Base-by-base conservation (phyloP, 2,113 vertebrate species). In the Dicaeum eximium region DNA sequence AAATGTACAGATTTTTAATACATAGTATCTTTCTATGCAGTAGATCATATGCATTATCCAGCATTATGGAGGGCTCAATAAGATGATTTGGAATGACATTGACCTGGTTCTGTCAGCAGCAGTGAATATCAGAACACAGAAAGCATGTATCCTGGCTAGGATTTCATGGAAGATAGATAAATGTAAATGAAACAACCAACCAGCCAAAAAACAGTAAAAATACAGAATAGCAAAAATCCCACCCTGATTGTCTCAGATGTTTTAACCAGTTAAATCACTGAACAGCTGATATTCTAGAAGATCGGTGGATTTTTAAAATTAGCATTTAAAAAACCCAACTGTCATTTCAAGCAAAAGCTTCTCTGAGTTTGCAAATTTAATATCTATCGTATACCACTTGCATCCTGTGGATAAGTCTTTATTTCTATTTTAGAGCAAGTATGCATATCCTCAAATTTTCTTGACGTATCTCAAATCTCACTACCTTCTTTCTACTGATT, bases 71-170 rank as follows among this genome's bases (percentile, higher is more conserved):
- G 30, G 44, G 74, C 65, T 66, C 69, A 79, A 37, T 87, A 93
- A 91, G 84, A 87, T 85, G 66, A 96, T 92, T 44, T 58, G 67
- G 62, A 91, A 77, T 88, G 94, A 87, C 93, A 90, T 1, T 90
- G 92, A 96, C 94, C 95, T 91, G 58, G 70, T 95, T 96, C 91
- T 93, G 91, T 96, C 95, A 95, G 78, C 69, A 91, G 58, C 45
- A 85, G 50, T 93, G 45, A 91, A 37, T 79, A 92, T 94, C 91
- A 92, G 54, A 64, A 66, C 61, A 89, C 31, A 91, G 56, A 78
- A 66, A 86, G 48, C 7, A 80, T 24, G 40, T 13, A 70, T 78
- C 35, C 51, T 66, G 42, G 35, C 56, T 80, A 91, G 27, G 5
- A 37, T 33, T 61, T 94, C 37, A 45, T 69, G 31, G 50, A 61